Evolutionary conservation across 1,140 invertebrate species (phyloP).

Genomic region (Conus betulinus): DNA sequence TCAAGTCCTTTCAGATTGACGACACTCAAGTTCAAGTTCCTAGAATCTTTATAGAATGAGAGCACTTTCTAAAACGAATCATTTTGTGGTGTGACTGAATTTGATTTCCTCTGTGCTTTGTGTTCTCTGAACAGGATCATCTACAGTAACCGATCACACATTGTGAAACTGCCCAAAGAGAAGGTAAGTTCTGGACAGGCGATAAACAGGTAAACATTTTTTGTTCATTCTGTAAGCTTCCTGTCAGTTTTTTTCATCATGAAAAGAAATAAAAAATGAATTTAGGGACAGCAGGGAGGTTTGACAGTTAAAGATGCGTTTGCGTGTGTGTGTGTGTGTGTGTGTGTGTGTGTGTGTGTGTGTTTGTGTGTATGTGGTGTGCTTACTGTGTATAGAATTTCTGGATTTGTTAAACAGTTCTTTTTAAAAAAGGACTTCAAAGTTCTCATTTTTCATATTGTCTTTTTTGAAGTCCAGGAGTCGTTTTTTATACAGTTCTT

Average conservation of each 20-base stretch:
- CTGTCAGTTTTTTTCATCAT: neutral
- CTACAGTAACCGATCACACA: conserved; percentile 19
- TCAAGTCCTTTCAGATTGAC: neutral
- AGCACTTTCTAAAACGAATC: neutral
- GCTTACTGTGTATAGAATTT: too few species aligned
- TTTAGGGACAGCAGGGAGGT: too few species aligned
- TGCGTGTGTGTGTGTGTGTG: conserved; percentile 18
- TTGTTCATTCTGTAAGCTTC: neutral
- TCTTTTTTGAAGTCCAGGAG: too few species aligned
- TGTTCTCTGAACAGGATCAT: conserved; percentile 12
- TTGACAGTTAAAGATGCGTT: neutral
- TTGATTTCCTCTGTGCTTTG: neutral
- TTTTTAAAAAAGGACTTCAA: too few species aligned
- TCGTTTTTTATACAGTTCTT: too few species aligned
- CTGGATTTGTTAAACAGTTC: too few species aligned
- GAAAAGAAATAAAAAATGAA: neutral
- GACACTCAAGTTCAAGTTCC: neutral
- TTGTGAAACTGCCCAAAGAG: conserved; percentile 1
- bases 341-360: conserved; percentile 14
- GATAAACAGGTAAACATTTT: neutral
- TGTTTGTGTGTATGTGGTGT: conserved; percentile 4
- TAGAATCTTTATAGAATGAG: neutral
- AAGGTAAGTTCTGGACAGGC: neutral
- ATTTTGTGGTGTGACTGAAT: neutral
- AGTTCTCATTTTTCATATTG: too few species aligned